These are phyloP conservation scores for Tetragonula clypearis DNA, from an alignment of 1,140 invertebrate species.

Conservation along the genomic window DNA sequence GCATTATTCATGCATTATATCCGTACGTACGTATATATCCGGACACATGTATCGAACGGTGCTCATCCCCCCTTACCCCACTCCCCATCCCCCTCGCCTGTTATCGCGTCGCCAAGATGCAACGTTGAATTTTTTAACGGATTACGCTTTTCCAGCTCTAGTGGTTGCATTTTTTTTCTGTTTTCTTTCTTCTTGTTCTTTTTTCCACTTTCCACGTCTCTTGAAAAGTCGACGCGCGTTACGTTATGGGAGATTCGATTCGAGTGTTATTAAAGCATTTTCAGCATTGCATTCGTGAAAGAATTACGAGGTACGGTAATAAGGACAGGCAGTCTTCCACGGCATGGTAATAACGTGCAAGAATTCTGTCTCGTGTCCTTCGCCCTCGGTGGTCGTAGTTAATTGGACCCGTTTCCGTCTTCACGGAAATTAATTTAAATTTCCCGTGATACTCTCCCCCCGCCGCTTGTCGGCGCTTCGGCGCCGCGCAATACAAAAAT, in stretches of 20 bases:
- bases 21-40: background rate
- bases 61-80: too few species aligned
- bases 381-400: slow-evolving; percentile 23
- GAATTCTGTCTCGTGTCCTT: slow-evolving; percentile 54
- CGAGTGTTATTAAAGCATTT: slow-evolving; percentile 52
- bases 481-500: slow-evolving; percentile 12
- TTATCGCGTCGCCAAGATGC: background rate
- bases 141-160: background rate
- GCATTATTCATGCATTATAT: background rate
- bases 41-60: background rate
- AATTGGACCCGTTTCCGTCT: slow-evolving; percentile 55
- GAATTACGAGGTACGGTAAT: slow-evolving; percentile 55
- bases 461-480: too few species aligned
- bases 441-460: slow-evolving; percentile 16
- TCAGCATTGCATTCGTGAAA: slow-evolving; percentile 29
- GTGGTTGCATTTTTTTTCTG: background rate
- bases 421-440: slow-evolving; percentile 60
- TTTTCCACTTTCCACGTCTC: too few species aligned
- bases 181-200: too few species aligned
- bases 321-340: slow-evolving; percentile 42
- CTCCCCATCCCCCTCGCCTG: background rate
- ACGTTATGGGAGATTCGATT: slow-evolving; percentile 31
- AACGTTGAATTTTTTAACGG: background rate
- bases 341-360: slow-evolving; percentile 60
- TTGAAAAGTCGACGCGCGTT: background rate